Base-by-base conservation (phyloP, 2,797 vertebrate species). In the Gymnoscopelus braueri region DNA sequence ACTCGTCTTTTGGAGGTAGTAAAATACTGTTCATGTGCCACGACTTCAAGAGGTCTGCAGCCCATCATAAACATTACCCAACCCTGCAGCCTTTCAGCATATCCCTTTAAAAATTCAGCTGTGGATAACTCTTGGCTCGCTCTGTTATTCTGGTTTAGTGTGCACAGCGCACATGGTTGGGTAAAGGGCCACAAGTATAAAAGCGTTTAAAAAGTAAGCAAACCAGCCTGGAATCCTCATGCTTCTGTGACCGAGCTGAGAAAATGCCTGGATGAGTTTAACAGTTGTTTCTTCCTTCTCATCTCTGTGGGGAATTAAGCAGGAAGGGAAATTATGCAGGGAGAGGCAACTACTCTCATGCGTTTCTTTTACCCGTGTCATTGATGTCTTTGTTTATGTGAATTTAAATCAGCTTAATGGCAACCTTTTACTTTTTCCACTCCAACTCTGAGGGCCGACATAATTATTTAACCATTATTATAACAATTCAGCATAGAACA, bases 61-160 rank as follows among this genome's bases (percentile, higher is more conserved):
- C 39, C 39, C 39, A 44, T 64, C 62, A 63, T 47, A 66, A 65
- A 78, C 63, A 68, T 56, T 23, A 67, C 14, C 71, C 66, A 69
- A 26, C 44, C 49, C 13, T 64, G 15, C 55, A 53, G 68, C 15
- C 44, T 82, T 78, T 69, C 58, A 79, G 54, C 24, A 15, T 61
- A 64, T 76, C 70, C 76, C 67, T 0, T 9, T 0, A 69, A 86
- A 79, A 60, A 71, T 78, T 78, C 81, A 82, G 81, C 72, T 85
- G 72, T 26, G 1, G 74, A 79, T 75, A 71, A 81, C 79, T 84
- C 78, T 81, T 84, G 82, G 77, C 69, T 72, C 19, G 19, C 68
- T 75, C 58, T 29, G 58, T 78, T 77, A 78, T 69, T 64, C 58
- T 71, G 63, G 15, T 54, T n/a, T 19, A 54, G 52, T 6, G 19